phyloP scores from a whole-genome alignment of 1,140 invertebrate genomes.

The Drosophila azteca region DNA sequence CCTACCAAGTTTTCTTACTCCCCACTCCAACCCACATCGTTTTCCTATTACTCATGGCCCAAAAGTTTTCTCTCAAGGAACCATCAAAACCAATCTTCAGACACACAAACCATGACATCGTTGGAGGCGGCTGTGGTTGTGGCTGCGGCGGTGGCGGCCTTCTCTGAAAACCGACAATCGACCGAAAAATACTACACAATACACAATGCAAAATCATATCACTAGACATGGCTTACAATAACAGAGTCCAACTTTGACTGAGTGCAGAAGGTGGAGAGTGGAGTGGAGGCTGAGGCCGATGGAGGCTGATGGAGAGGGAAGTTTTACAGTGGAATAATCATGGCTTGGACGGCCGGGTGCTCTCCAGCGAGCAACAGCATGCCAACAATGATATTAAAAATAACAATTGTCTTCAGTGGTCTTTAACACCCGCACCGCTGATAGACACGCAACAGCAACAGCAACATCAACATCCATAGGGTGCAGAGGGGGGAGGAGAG shows the following conservation, averaged over 20 bases:
- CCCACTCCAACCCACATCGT: not conserved
- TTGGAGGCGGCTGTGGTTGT: conserved; percentile 44
- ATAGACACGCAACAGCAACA: conserved; percentile 71
- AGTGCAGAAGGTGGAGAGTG: conserved; percentile 47
- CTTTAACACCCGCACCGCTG: conserved; percentile 81
- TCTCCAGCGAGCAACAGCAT: too few species aligned
- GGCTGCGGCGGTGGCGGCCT: conserved; percentile 36
- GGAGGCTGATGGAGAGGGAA: conserved; percentile 53
- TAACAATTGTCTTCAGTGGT: conserved; percentile 82
- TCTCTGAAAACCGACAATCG: conserved; percentile 67
- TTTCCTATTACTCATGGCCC: conserved; percentile 30
- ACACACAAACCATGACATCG: conserved; percentile 40
- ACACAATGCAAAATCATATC: conserved; percentile 79
- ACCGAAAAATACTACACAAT: conserved; percentile 47
- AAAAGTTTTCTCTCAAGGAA: conserved; percentile 10
- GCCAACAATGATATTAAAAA: conserved; percentile 80
- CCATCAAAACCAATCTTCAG: conserved; percentile 10
- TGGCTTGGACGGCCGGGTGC: conserved; percentile 8
- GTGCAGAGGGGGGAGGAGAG: conserved; percentile 2
- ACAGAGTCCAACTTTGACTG: conserved; percentile 76
- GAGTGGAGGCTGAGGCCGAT: not conserved
- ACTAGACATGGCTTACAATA: conserved; percentile 81
- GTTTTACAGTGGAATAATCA: conserved; percentile 69
- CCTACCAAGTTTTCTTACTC: too few species aligned
- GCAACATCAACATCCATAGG: conserved; percentile 15